phyloP scores from a whole-genome alignment of 2,113 vertebrate species.

The Astur gentilis region DNA sequence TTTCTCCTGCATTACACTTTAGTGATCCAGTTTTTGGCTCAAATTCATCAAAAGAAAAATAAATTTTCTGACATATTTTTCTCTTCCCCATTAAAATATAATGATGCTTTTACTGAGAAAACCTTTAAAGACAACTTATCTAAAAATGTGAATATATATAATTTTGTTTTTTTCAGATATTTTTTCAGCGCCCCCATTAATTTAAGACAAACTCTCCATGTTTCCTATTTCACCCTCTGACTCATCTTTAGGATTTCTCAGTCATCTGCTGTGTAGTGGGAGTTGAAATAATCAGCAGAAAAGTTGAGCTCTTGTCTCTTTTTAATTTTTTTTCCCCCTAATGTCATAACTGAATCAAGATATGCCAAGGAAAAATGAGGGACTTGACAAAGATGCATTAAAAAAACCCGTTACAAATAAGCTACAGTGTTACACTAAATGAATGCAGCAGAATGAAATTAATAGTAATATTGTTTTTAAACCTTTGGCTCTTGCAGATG shows the following conservation, averaged over 20 bases:
- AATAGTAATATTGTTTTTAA: not conserved
- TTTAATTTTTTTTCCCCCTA: not conserved
- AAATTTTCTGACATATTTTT: not conserved
- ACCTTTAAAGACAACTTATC: not conserved
- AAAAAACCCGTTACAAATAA: not conserved
- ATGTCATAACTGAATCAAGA: not conserved
- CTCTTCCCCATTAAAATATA: not conserved
- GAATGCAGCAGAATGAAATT: not conserved
- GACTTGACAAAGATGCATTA: not conserved
- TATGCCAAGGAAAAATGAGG: not conserved
- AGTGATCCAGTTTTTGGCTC: not conserved
- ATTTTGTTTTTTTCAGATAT: not conserved
- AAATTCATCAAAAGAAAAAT: not conserved
- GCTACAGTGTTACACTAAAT: not conserved
- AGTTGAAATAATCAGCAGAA: conserved; percentile 19
- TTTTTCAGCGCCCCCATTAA: not conserved
- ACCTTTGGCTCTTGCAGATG: not conserved
- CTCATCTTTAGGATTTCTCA: conserved; percentile 33
- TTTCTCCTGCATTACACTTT: not conserved
- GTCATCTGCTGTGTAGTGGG: conserved; percentile 16
- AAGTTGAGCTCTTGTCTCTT: not conserved
- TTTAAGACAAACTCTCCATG: not conserved
- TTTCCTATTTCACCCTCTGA: conserved; percentile 9
- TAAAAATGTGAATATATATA: not conserved
- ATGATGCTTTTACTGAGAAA: not conserved